These are phyloP conservation scores for Henricia sp. DNA, from an alignment of 53 echinoderm and acorn worm genomes.

Conservation along the genomic window DNA sequence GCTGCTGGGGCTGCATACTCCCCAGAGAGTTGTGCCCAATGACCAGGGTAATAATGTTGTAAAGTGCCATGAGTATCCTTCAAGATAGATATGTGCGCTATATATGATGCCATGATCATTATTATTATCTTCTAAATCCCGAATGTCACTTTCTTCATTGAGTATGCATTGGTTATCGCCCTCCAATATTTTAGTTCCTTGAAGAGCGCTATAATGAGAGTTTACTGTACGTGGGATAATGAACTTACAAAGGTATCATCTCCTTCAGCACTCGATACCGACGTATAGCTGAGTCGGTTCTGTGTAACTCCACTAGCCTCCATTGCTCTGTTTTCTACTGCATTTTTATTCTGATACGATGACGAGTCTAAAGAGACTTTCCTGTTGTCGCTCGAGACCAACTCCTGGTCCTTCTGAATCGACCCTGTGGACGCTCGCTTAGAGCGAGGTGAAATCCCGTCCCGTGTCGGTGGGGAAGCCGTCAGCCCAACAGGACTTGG, in stretches of 20 bases:
- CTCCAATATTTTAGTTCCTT: too few species aligned
- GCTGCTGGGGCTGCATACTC: too few species aligned
- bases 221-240: too few species aligned
- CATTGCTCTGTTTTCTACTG: conserved; percentile 52
- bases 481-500: conserved; percentile 30
- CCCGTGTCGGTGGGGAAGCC: conserved; percentile 14
- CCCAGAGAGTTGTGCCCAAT: too few species aligned
- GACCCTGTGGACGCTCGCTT: conserved; percentile 92
- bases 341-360: conserved; percentile 47
- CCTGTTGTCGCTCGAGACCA: conserved; percentile 54
- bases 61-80: too few species aligned
- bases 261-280: conserved; percentile 90
- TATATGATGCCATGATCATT: too few species aligned
- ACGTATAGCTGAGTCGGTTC: conserved; percentile 87
- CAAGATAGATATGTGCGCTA: too few species aligned
- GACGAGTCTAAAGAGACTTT: conserved; percentile 70
- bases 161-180: too few species aligned
- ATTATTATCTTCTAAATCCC: too few species aligned
- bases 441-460: conserved; percentile 70
- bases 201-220: too few species aligned
- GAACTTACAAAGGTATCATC: conserved; percentile 96
- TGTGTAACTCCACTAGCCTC: conserved; percentile 67
- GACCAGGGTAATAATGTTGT: too few species aligned
- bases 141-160: too few species aligned
- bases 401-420: conserved; percentile 79